A percentile compares a stretch with the other conserved stretches of the same genome.
These are phyloP conservation scores for Macaria notata DNA, from an alignment of 2,888 invertebrate species.

Conservation along the genomic window DNA sequence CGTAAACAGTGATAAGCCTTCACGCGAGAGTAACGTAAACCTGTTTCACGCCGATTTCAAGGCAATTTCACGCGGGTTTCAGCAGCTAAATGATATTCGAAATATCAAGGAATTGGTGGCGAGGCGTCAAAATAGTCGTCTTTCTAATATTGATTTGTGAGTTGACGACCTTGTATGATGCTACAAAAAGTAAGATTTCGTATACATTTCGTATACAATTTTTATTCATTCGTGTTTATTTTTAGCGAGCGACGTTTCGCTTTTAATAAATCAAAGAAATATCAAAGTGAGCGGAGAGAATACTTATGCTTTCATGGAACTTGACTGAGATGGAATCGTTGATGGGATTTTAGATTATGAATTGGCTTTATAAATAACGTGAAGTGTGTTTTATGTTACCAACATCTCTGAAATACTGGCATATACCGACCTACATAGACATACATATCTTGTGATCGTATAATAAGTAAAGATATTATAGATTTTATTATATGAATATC, in stretches of 20 bases:
- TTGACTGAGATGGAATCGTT: constrained; percentile 2
- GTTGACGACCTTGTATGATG: constrained; percentile 1
- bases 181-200: constrained; percentile 12
- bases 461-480: too few relatives aligned
- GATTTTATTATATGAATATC: too few relatives aligned
- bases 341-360: not conserved
- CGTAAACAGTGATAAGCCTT: too few relatives aligned
- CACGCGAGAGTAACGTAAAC: not conserved
- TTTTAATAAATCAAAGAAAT: constrained; percentile 1
- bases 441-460: too few relatives aligned
- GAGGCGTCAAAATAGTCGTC: not conserved
- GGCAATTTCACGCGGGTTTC: not conserved
- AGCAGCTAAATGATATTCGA: constrained; percentile 2
- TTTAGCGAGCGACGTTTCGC: not conserved
- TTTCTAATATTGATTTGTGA: constrained; percentile 6
- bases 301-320: not conserved
- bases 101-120: constrained; percentile 1
- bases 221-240: not conserved
- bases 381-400: too few relatives aligned
- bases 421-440: too few relatives aligned
- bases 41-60: not conserved
- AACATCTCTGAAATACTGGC: too few relatives aligned
- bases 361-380: not conserved
- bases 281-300: not conserved
- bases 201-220: not conserved